Percentiles rank a stretch among this genome's conserved stretches.
These are phyloP conservation scores for Crotalus helleri DNA, from an alignment of 2,113 vertebrate genomes.

Conservation along the genomic window DNA sequence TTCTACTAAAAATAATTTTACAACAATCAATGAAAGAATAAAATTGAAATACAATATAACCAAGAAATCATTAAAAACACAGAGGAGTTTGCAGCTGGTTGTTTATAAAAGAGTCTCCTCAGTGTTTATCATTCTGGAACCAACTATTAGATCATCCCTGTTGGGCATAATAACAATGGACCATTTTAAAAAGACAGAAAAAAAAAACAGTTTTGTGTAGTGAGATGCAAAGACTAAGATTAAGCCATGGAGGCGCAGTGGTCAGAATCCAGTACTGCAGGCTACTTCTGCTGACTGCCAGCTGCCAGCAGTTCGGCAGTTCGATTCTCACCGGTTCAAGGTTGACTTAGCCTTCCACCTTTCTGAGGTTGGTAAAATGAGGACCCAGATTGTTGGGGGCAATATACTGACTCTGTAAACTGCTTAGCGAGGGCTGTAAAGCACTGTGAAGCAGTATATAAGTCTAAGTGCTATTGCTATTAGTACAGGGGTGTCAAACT, in stretches of 20 bases:
- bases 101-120: background rate
- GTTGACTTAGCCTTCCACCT: too few relatives aligned
- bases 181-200: background rate
- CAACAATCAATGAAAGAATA: background rate
- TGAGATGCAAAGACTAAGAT: background rate
- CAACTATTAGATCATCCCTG: background rate
- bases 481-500: too few relatives aligned
- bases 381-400: too few relatives aligned
- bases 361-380: too few relatives aligned
- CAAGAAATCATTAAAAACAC: background rate
- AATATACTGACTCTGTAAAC: too few relatives aligned
- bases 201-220: background rate
- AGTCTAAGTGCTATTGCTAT: too few relatives aligned
- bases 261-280: background rate
- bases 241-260: background rate
- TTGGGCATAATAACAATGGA: background rate
- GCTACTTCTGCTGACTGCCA: too few relatives aligned
- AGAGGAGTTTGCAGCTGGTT: background rate
- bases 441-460: too few relatives aligned
- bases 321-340: too few relatives aligned
- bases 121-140: background rate
- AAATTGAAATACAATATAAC: background rate
- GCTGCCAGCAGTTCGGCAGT: too few relatives aligned
- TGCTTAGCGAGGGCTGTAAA: too few relatives aligned
- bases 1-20: background rate